Evolutionary conservation across 2,888 invertebrate species (phyloP).

Genomic region (Standfussiana lucernea): DNA sequence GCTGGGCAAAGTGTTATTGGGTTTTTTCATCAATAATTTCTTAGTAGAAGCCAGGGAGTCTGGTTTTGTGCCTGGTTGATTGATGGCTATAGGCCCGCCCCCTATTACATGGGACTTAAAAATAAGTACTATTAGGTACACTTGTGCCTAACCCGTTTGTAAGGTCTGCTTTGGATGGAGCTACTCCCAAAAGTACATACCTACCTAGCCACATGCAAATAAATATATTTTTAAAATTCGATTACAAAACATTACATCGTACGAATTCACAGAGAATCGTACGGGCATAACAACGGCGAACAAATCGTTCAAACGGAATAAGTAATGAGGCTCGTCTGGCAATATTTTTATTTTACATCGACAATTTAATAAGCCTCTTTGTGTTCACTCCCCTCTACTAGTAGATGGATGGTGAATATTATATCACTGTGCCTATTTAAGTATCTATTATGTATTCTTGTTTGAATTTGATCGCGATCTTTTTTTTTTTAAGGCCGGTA

Average conservation of each 20-base stretch:
- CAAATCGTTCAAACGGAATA: slow-evolving; percentile 86
- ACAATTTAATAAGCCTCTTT: slow-evolving; percentile 81
- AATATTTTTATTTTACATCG: slow-evolving; percentile 82
- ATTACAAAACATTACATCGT: slow-evolving; percentile 62
- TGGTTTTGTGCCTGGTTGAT: too few relatives aligned
- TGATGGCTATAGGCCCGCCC: too few relatives aligned
- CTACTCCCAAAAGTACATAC: neutral
- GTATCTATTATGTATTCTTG: slow-evolving; percentile 18
- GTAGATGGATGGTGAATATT: slow-evolving; percentile 58
- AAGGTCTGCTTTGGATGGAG: neutral
- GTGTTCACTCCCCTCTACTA: slow-evolving; percentile 59
- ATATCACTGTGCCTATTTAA: slow-evolving; percentile 37
- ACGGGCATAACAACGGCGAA: slow-evolving; percentile 60
- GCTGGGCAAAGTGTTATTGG: too few relatives aligned
- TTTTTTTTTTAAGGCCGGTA: neutral
- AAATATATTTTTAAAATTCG: slow-evolving; percentile 54
- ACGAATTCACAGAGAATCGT: slow-evolving; percentile 52
- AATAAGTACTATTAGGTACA: too few relatives aligned
- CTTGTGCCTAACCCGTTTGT: too few relatives aligned
- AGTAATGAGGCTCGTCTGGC: slow-evolving; percentile 80
- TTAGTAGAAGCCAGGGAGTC: too few relatives aligned
- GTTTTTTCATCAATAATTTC: too few relatives aligned
- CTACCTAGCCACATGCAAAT: slow-evolving; percentile 22
- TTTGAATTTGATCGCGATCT: slow-evolving; percentile 2
- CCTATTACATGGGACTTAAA: too few relatives aligned